Conservation (phyloP, 2,888 invertebrate species). For the Hedychridium roseum region DNA sequence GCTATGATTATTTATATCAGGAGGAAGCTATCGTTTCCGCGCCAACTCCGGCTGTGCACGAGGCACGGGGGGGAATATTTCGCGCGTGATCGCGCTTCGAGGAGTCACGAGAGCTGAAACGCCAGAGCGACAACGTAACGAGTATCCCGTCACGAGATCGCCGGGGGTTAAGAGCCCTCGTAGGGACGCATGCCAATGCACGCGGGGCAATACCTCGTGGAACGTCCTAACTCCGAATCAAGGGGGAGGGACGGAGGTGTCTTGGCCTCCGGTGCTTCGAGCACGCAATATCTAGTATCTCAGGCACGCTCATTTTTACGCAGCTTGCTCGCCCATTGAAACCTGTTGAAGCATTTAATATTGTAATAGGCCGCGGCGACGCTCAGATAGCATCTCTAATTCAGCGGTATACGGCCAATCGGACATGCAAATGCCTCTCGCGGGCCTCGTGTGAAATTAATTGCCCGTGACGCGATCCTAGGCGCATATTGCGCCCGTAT, state of each 20-base stretch:
- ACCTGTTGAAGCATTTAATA: conserved; percentile 38
- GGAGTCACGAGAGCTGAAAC: no score
- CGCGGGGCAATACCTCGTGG: not conserved
- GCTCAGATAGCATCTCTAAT: conserved; percentile 38
- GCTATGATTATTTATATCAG: no score
- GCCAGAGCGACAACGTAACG: no score
- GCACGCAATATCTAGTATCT: conserved; percentile 26
- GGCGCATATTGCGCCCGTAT: not conserved
- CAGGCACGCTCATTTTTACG: conserved; percentile 19
- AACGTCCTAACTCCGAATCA: not conserved
- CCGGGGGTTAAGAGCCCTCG: not conserved
- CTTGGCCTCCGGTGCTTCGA: conserved; percentile 3
- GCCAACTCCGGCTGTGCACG: no score
- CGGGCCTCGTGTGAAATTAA: conserved; percentile 44
- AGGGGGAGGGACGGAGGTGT: not conserved
- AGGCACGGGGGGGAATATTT: no score
- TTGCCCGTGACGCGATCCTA: conserved; percentile 44
- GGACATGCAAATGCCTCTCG: conserved; percentile 43
- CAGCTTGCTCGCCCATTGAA: conserved; percentile 8
- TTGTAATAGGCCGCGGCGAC: conserved; percentile 29
- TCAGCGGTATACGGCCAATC: conserved; percentile 32
- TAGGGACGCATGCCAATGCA: not conserved
- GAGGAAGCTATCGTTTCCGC: no score
- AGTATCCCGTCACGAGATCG: no score
- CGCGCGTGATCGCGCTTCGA: no score